These are phyloP conservation scores for Ceyx erithaca DNA, from an alignment of 2,797 vertebrate genomes.

Conservation along the genomic window DNA sequence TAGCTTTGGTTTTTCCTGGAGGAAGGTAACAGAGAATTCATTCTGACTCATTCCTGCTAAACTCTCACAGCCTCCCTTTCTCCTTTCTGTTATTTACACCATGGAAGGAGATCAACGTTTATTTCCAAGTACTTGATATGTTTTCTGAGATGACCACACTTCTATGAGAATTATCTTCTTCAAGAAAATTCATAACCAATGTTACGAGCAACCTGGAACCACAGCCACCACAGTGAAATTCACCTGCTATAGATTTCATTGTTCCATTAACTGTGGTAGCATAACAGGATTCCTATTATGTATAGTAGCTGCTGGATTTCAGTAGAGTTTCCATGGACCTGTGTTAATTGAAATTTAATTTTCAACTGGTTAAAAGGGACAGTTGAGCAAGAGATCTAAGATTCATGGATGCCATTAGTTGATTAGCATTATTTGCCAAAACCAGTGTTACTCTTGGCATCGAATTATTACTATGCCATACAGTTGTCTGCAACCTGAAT, in stretches of 20 bases:
- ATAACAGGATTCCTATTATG: background rate
- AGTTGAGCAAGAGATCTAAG: background rate
- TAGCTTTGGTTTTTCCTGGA: background rate
- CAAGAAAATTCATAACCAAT: background rate
- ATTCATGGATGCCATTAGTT: background rate
- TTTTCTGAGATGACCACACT: background rate
- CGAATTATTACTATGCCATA: background rate
- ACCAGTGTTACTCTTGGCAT: background rate
- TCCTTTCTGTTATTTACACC: background rate
- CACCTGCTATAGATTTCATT: background rate
- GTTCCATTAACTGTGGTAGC: background rate
- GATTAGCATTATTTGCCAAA: background rate
- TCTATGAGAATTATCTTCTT: background rate
- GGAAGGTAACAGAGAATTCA: background rate
- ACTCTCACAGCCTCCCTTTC: background rate
- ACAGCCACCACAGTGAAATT: background rate
- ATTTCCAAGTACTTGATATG: background rate
- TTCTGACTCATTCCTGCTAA: background rate
- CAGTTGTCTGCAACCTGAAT: background rate
- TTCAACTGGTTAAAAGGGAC: background rate
- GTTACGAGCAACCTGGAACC: background rate
- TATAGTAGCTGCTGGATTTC: background rate
- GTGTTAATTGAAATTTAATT: background rate
- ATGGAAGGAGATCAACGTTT: background rate
- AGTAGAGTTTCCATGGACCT: background rate